Base-by-base conservation (phyloP, 1,140 invertebrate species). In the Varroa destructor region DNA sequence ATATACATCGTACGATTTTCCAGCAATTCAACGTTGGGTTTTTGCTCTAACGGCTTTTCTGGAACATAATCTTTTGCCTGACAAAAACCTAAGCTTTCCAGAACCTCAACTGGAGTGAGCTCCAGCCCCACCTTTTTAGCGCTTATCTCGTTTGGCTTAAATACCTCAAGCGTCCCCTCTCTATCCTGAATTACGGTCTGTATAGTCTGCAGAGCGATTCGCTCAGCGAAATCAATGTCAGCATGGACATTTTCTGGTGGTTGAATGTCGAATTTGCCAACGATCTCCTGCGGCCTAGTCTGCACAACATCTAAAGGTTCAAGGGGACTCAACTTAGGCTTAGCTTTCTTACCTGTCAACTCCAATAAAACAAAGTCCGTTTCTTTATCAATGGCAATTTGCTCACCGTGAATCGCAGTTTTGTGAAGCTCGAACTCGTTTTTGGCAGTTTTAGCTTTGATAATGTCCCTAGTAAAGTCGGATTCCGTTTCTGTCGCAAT, bases 371-470 rank as follows among this genome's bases (percentile, higher is more conserved):
- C 55, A 36, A 73, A 40, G 0, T 57, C 46, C 6, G 71, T 54
- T 73, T 73, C 73, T 14, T 72, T 73, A n/a, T 56, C 46, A 43
- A 43, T 64, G n/a, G 54, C 70, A 54, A 55, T 14, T 8, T 57
- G 42, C 36, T 72, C 71, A 70, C 25, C 55, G 14, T 37, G 40
- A 36, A 58, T 10, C 25, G 56, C 36, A 8, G 71, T 37, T 70
- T 72, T 42, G 36, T 40, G 56, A n/a, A 56, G 8, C 8, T 57
- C 14, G 43, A 57, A 72, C 42, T 36, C 25, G 3, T 36, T 40
- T 10, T n/a, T 67, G 25, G 46, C 56, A 54, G 55, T 37, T 58
- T 42, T 72, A 3, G n/a, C 57, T 36, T 72, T 40, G 37, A 46
- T 56, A n/a, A 36, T 25, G 57, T 36, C 71, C 37, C 42, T 37